These are phyloP conservation scores for Pachycephus smyrnensis DNA, from an alignment of 2,888 invertebrate species.

Conservation along the genomic window DNA sequence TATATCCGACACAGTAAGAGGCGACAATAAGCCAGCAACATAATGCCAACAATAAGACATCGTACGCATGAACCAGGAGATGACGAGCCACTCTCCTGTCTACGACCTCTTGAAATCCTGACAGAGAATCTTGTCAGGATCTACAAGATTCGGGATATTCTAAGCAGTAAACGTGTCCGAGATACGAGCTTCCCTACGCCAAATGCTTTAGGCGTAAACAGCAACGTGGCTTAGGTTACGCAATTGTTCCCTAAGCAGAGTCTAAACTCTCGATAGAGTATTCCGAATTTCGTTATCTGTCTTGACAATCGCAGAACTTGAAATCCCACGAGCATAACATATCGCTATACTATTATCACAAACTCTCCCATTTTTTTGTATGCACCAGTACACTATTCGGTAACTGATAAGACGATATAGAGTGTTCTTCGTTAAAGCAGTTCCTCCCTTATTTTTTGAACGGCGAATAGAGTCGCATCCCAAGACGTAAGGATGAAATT, in stretches of 20 bases:
- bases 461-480: neutral
- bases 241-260: neutral
- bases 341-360: neutral
- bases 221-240: neutral
- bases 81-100: neutral
- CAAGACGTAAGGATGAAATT: neutral
- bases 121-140: slow-evolving; percentile 15
- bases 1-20: neutral
- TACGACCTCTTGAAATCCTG: slow-evolving; percentile 8
- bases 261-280: neutral
- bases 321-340: neutral
- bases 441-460: neutral
- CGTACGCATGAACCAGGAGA: neutral
- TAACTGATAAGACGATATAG: neutral
- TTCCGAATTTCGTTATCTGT: neutral
- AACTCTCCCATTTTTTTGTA: neutral
- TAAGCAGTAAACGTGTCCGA: neutral
- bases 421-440: neutral
- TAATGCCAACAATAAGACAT: slow-evolving; percentile 8
- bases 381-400: neutral
- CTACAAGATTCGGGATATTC: neutral
- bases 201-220: neutral
- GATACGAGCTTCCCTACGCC: slow-evolving; percentile 4
- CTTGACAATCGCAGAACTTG: neutral
- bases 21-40: slow-evolving; percentile 1